Evolutionary conservation across 92 coral and sea anemone species (phyloP), one percentile per base, ranked within the genome.

Genomic region (Paramuricea clavata): DNA sequence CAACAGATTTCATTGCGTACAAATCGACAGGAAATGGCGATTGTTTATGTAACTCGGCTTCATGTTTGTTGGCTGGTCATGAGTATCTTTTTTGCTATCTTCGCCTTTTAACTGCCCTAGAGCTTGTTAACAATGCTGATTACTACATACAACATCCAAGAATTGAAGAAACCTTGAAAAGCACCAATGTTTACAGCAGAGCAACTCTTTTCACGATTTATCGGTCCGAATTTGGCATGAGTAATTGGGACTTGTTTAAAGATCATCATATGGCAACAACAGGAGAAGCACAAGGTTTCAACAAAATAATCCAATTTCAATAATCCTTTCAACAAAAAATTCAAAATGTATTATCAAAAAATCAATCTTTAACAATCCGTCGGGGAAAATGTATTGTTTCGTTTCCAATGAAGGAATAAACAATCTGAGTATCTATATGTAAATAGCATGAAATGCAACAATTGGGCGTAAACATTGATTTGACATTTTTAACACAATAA

Each of bases 11-110:
- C 43, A 49, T 52, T 34, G 83, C 83, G 9, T 78, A 17, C 44
- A 60, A 78, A 52, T 52, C 56, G 30, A 62, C 75, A 22, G 76
- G 28, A 27, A 81, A 81, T 81, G 86, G 86, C 5, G 86, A 81
- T 21, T 81, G 86, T 41, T n/a, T 81, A 35, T 43, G 17, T 42
- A 81, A 81, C 30, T 19, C 86, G 17, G 30, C 49, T n/a, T 81
- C 86, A 30, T 47, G 54, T 81, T 61, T 81, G 60, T 65, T 81
- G 34, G 76, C 47, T 22, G 86, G 86, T 12, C 57, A 81, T 34
- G 76, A 81, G 26, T 81, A 80, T 21, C 80, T 69, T 23, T 69
- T 32, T 43, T 34, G 23, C 68, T 69, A 39, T 69, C 80, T 83
- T 56, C 84, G 72, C 32, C 52, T 70, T 19, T 2, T 70, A 31